Evolutionary conservation across 2,888 invertebrate species (phyloP).

Genomic region (Hetaerina titia): DNA sequence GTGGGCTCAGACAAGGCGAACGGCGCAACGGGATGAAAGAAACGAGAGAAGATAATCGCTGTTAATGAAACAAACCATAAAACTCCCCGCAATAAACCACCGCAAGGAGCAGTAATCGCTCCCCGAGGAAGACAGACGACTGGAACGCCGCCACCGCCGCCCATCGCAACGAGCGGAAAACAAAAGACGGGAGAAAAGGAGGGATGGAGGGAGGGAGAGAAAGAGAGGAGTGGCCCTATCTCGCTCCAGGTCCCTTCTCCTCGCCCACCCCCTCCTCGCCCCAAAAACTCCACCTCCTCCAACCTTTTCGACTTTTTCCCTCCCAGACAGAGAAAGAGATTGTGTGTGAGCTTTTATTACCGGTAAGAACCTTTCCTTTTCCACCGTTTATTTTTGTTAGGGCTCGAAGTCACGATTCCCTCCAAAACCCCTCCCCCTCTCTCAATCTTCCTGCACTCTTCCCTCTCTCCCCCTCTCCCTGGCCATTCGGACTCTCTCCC

Average conservation of each 20-base stretch:
- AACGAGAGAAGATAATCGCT: slow-evolving; percentile 15
- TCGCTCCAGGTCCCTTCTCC: neutral
- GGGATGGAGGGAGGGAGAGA: neutral
- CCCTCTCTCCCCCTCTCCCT: neutral
- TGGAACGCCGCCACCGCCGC: slow-evolving; percentile 18
- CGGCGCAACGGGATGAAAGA: neutral
- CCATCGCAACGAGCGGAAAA: slow-evolving; percentile 18
- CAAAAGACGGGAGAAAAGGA: neutral
- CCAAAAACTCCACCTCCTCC: neutral
- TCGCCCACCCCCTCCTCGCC: neutral
- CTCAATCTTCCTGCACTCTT: neutral
- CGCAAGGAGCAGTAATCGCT: slow-evolving; percentile 21
- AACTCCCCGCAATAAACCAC: slow-evolving; percentile 32
- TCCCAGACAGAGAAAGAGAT: neutral
- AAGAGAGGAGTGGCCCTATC: neutral
- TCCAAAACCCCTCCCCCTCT: neutral
- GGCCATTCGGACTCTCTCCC: neutral
- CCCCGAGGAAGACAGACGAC: neutral
- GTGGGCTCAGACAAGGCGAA: no score
- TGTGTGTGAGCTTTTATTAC: slow-evolving; percentile 28
- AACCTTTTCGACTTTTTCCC: neutral
- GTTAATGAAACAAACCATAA: slow-evolving; percentile 35
- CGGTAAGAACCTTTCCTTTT: slow-evolving; percentile 39
- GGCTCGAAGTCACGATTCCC: slow-evolving; percentile 23
- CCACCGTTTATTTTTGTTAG: slow-evolving; percentile 35